A percentile compares a stretch with the other conserved stretches of the same genome.
These are phyloP conservation scores for Aphidius gifuensis DNA, from an alignment of 1,140 invertebrate genomes.

Conservation along the genomic window DNA sequence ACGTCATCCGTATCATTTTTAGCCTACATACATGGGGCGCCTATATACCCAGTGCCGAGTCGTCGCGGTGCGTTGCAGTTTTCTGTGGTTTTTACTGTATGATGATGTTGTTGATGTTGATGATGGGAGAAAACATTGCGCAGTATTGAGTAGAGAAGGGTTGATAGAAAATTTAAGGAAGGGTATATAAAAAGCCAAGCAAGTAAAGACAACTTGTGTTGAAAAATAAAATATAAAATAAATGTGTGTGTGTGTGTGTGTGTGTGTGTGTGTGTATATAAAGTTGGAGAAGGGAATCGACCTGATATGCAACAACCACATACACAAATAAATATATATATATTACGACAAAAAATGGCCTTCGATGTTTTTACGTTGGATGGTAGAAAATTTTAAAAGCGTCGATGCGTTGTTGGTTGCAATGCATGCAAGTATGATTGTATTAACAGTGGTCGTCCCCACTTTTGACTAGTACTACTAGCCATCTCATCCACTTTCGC, in stretches of 20 bases:
- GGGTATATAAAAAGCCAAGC: no score
- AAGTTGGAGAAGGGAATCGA: no score
- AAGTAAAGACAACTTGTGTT: no score
- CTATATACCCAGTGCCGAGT: slow-evolving; percentile 20
- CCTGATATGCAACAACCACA: no score
- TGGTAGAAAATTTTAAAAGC: slow-evolving; percentile 20
- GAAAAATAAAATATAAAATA: no score
- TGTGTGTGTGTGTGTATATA: no score
- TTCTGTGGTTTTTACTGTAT: not conserved
- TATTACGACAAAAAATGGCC: not conserved
- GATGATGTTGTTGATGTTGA: no score
- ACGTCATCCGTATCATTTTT: slow-evolving; percentile 9
- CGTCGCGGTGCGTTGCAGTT: slow-evolving; percentile 10
- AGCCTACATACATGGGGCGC: slow-evolving; percentile 23
- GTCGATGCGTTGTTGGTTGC: slow-evolving; percentile 22
- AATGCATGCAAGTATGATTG: slow-evolving; percentile 10
- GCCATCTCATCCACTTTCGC: slow-evolving; percentile 3
- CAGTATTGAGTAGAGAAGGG: no score
- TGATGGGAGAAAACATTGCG: no score
- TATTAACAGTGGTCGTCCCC: slow-evolving; percentile 14
- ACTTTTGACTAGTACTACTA: slow-evolving; percentile 11
- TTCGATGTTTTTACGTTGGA: slow-evolving; percentile 30
- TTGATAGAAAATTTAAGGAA: no score
- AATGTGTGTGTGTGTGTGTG: no score
- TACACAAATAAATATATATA: no score